Evolutionary conservation across 1,140 invertebrate species (phyloP).

Genomic region (Lysiphlebus fabarum): DNA sequence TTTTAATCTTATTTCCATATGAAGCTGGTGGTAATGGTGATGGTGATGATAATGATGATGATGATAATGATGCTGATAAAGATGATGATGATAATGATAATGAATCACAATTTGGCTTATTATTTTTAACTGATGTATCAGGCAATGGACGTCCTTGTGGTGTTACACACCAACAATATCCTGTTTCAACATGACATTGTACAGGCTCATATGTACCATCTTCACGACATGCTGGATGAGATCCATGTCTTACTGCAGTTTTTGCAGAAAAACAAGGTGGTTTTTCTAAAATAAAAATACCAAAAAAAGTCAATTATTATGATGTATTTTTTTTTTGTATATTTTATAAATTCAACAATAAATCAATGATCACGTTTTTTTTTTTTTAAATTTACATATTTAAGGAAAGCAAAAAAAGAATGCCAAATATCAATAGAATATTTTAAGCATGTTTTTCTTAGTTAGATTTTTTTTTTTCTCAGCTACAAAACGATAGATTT

Average conservation of each 20-base stretch:
- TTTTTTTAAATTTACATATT: no score
- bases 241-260: constrained; percentile 35
- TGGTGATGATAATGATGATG: constrained; percentile 29
- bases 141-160: constrained; percentile 73
- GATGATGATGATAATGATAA: constrained; percentile 30
- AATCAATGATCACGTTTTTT: no score
- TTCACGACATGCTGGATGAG: constrained; percentile 66
- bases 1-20: no score
- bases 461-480: no score
- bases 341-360: neutral
- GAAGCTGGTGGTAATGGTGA: no score
- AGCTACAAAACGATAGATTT: no score
- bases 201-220: constrained; percentile 80
- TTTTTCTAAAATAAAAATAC: no score
- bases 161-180: constrained; percentile 83
- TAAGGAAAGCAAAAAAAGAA: no score
- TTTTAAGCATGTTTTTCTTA: no score
- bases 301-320: constrained; percentile 22
- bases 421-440: no score
- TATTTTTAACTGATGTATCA: constrained; percentile 68
- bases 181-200: constrained; percentile 76
- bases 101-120: constrained; percentile 64
- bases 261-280: constrained; percentile 56
- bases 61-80: constrained; percentile 17
- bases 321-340: constrained; percentile 18